Percentiles rank a stretch among this genome's conserved stretches.
Evolutionary conservation across 2,797 vertebrate species (phyloP).

Genomic region (Petrocephalus sullivani): DNA sequence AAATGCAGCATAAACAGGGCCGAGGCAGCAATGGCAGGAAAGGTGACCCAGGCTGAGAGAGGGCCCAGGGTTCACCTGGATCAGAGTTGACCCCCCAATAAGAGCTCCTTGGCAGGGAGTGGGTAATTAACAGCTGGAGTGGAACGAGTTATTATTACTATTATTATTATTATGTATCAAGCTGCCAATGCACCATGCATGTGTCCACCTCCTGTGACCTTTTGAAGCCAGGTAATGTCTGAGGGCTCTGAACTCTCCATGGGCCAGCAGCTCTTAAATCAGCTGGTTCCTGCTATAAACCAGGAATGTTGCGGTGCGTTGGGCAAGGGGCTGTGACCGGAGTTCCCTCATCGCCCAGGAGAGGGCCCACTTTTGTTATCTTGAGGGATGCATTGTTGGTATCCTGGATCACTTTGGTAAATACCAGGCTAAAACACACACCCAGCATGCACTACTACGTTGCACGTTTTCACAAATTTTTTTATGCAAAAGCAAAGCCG

Average conservation of each 20-base stretch:
- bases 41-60: conserved; percentile 1
- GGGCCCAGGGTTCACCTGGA: conserved; percentile 12
- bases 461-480: not conserved
- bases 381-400: not conserved
- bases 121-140: conserved; percentile 35
- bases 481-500: not conserved
- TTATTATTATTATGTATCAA: conserved; percentile 58
- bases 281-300: conserved; percentile 58
- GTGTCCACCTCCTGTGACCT: not conserved
- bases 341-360: not conserved
- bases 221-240: not conserved
- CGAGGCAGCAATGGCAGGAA: not conserved
- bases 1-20: conserved; percentile 36
- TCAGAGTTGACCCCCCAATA: conserved; percentile 27
- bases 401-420: not conserved
- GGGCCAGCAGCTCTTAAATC: conserved; percentile 26
- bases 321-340: not conserved
- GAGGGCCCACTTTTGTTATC: not conserved
- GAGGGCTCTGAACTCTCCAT: not conserved
- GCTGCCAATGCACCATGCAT: not conserved
- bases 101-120: conserved; percentile 6
- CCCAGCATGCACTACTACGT: not conserved
- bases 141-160: conserved; percentile 36
- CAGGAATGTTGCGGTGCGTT: not conserved
- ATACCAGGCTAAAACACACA: not conserved